Base-by-base conservation (phyloP, 2,113 vertebrate genomes). In the Thryonomys swinderianus region DNA sequence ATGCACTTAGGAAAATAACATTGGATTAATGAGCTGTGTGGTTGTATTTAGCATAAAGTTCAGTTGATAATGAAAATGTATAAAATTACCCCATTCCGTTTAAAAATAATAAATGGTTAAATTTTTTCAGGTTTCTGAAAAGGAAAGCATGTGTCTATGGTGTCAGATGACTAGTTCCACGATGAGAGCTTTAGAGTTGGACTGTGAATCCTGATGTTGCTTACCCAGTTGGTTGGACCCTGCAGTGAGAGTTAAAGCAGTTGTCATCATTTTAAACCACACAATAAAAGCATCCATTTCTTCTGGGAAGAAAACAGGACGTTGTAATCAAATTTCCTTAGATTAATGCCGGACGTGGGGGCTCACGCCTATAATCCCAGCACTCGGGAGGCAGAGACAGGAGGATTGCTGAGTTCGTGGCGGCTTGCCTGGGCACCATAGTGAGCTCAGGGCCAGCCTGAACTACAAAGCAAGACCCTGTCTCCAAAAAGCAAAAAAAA, bases 91-190 rank as follows among this genome's bases (percentile, higher is more conserved):
- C 34, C 30, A 89, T 89, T 96, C 17, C 83, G 27, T 61, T 93
- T 69, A 88, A 92, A 91, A 92, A 59, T 91, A 91, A 71, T 55
- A 20, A 91, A 23, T 91, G 23, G 32, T 57, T 94, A 85, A 74
- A 78, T 83, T 88, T 91, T 96, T 18, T 92, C 37, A 62, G 34
- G 51, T 85, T 95, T 95, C 30, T 95, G 30, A 84, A 90, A 90
- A 66, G 64, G 4, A 5, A 53, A 87, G 14, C 48, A 23, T 87
- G 14, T n/a, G 37, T 83, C 85, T 82, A 5, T 94, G 61, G n/a
- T 86, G 23, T 90, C 61, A 80, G 78, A 51, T 71, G 51, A 85
- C 55, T 85, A 93, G 25, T 51, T 88, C 17, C 37, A 3, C 84
- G 51, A 80, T 76, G 20, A 23, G 11, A 88, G 7, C 42, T 51